Conservation (phyloP, 2,888 invertebrate species). For the Caenorhabditis parvicauda region DNA sequence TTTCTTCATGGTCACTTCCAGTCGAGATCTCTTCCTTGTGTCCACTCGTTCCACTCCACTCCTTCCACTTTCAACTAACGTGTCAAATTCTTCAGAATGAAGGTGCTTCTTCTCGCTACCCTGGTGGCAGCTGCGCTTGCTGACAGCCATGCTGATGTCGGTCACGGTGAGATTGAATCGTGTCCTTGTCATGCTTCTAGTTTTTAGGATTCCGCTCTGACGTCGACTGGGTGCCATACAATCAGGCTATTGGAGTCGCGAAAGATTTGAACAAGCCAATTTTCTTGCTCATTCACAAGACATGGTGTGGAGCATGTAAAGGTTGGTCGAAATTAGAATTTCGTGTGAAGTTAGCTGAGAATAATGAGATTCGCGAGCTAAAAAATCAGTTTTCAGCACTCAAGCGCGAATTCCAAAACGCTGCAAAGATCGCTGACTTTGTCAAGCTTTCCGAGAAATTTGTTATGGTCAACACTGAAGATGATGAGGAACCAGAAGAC, state of each 20-base stretch:
- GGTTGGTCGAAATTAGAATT: slow-evolving; percentile 18
- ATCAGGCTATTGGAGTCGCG: slow-evolving; percentile 53
- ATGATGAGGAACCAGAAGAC: slow-evolving; percentile 66
- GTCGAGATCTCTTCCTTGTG: too few species aligned
- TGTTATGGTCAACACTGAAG: slow-evolving; percentile 65
- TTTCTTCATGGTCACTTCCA: too few species aligned
- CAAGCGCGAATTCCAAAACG: slow-evolving; percentile 46
- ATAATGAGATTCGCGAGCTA: too few species aligned
- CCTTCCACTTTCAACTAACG: too few species aligned
- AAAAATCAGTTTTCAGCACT: slow-evolving; percentile 26
- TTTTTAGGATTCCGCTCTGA: slow-evolving; percentile 53
- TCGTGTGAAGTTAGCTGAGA: too few species aligned
- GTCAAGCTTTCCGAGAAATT: slow-evolving; percentile 61
- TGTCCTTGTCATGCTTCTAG: too few species aligned
- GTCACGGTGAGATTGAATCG: too few species aligned
- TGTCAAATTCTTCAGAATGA: too few species aligned
- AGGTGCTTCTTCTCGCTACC: too few species aligned
- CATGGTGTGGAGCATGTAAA: slow-evolving; percentile 67
- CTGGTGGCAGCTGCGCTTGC: too few species aligned
- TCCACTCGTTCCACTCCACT: too few species aligned
- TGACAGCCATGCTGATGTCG: too few species aligned
- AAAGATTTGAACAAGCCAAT: slow-evolving; percentile 63
- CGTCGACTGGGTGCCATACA: slow-evolving; percentile 57
- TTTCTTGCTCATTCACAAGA: slow-evolving; percentile 66
- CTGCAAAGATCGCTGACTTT: slow-evolving; percentile 62